Base-by-base conservation (phyloP, 1,140 invertebrate genomes). In the Drosophila trapezifrons region DNA sequence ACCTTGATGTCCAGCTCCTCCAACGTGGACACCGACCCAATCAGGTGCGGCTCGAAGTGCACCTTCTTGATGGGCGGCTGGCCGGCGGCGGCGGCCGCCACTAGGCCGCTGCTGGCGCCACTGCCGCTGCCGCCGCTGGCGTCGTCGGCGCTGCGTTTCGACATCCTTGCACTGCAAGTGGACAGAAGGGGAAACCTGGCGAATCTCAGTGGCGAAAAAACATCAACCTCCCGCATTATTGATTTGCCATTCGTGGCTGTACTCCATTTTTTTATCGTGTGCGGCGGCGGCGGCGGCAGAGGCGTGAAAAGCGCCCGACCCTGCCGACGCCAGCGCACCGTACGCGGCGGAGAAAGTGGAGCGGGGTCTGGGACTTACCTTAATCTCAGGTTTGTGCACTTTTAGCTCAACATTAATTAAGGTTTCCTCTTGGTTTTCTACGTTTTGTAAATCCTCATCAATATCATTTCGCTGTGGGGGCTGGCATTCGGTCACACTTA, bases 1-100 rank as follows among this genome's bases (percentile, higher is more conserved):
- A 99, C 97, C 94, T 99, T 99, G 86, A 98, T 97, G 92, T 99
- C 98, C 95, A 99, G 97, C 93, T 99, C 98, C 92, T 99, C 98
- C 20, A 98, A 93, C 25, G 97, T 98, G 40, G 97, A 98, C 66
- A 98, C 97, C 35, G 97, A 96, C 29, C 98, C 98, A 80, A 99
- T 96, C 69, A 98, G 93, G 80, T 98, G 96, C 20, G 97, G 97
- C 92, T 99, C 97, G 93, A 98, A 98, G 83, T 98, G 97, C 77
- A 98, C 97, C 92, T 98, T 98, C 91, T 98, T 98, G 76, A 96
- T 96, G 12, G 96, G 95, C 60, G 96, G 96, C 57, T 92, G 91
- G 4, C 90, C 90, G 46, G 81, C 79, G 46, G 80, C 75, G 40
- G 85, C 77, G 3, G 85, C 78, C 15, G 84, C 84, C 29, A 84